Conservation (phyloP, 2,113 vertebrate species). For the Noturus placidus region DNA sequence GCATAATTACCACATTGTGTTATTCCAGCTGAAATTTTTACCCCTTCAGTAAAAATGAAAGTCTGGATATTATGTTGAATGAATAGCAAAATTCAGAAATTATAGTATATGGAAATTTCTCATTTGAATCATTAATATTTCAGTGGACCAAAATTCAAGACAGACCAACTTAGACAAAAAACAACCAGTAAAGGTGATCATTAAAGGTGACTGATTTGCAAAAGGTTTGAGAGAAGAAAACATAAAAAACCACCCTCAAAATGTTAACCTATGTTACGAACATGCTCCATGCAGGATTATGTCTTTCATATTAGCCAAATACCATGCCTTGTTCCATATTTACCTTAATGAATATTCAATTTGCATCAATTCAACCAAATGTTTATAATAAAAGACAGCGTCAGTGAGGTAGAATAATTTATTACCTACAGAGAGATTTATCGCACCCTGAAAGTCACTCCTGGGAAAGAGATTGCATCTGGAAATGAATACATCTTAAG, state of each 20-base stretch:
- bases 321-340: not conserved
- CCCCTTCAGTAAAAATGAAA: not conserved
- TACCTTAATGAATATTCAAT: not conserved
- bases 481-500: not conserved
- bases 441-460: not conserved
- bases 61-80: not conserved
- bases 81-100: not conserved
- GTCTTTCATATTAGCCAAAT: not conserved
- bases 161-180: not conserved
- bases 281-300: not conserved
- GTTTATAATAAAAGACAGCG: not conserved
- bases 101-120: not conserved
- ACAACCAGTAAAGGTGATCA: not conserved
- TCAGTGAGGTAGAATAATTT: not conserved
- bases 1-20: constrained; percentile 28
- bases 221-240: not conserved
- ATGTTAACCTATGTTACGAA: not conserved
- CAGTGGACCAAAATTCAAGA: not conserved
- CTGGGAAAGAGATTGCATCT: not conserved
- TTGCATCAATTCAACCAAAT: not conserved
- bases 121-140: not conserved
- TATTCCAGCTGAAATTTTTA: not conserved
- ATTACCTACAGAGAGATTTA: not conserved
- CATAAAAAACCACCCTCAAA: not conserved
- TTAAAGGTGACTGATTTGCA: not conserved